Percentiles rank a stretch among this genome's conserved stretches.
phyloP scores from a whole-genome alignment of 2,113 vertebrate genomes.

The Scytalopus superciliaris region DNA sequence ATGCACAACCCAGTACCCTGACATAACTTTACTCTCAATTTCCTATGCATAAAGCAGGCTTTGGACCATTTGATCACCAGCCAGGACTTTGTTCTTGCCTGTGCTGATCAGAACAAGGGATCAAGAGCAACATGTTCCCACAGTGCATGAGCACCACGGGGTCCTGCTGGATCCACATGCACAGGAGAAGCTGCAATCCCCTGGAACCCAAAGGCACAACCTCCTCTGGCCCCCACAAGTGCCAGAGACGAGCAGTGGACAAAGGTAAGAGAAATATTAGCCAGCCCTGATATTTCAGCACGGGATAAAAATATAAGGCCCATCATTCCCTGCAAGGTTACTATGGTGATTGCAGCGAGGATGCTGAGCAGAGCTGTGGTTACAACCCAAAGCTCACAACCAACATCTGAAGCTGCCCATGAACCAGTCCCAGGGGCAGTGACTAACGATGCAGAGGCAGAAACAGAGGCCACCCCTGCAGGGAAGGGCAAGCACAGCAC shows the following conservation, averaged over 20 bases:
- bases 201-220: neutral
- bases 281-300: neutral
- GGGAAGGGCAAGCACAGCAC: neutral
- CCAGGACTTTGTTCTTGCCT: neutral
- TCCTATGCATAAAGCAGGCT: fast-evolving
- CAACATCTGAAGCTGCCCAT: neutral
- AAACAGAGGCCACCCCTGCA: neutral
- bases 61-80: neutral
- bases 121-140: fast-evolving
- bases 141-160: fast-evolving
- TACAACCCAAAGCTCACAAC: neutral
- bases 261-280: neutral
- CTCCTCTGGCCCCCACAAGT: fast-evolving
- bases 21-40: too few relatives aligned
- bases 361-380: neutral
- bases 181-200: fast-evolving
- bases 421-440: neutral
- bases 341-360: neutral
- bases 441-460: conserved; percentile 14
- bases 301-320: neutral
- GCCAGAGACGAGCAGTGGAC: neutral
- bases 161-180: neutral
- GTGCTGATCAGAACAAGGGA: neutral
- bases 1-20: neutral
- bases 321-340: neutral